phyloP scores from a whole-genome alignment of 2,888 invertebrate species.

The Herminia tarsipennalis region DNA sequence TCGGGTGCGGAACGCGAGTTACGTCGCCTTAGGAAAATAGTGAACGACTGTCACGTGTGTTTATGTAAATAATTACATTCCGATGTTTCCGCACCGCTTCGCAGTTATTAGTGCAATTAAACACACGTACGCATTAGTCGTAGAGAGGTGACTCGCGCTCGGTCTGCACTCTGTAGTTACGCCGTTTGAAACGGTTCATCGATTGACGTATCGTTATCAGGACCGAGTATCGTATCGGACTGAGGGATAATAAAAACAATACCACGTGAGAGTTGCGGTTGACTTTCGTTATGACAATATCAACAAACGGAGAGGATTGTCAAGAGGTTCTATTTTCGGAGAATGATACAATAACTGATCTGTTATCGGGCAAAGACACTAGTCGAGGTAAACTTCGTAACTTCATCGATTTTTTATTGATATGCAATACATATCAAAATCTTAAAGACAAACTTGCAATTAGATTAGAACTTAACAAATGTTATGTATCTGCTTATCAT shows the following conservation, averaged over 20 bases:
- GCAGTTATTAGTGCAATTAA: conserved; percentile 54
- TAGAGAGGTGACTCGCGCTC: conserved; percentile 19
- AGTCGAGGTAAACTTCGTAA: conserved; percentile 43
- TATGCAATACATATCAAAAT: background rate
- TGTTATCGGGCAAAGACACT: conserved; percentile 80
- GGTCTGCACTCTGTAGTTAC: conserved; percentile 15
- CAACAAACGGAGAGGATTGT: conserved; percentile 64
- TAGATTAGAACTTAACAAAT: too few species aligned
- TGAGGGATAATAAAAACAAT: conserved; percentile 80
- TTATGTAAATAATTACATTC: conserved; percentile 74
- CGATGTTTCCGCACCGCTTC: conserved; percentile 50
- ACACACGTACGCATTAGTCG: conserved; percentile 43
- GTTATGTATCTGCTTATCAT: too few species aligned
- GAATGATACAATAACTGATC: conserved; percentile 67
- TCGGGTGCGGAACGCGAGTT: conserved; percentile 35
- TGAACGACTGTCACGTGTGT: conserved; percentile 55
- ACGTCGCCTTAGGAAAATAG: conserved; percentile 29
- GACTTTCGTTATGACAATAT: conserved; percentile 56
- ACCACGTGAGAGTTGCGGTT: conserved; percentile 73
- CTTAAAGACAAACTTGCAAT: background rate
- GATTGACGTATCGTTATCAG: conserved; percentile 64
- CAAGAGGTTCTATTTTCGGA: conserved; percentile 73
- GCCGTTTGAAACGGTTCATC: conserved; percentile 41
- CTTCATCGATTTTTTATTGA: conserved; percentile 20
- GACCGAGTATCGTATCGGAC: conserved; percentile 56